These are phyloP conservation scores for Lypha dubia DNA, from an alignment of 2,888 invertebrate genomes.

Conservation along the genomic window DNA sequence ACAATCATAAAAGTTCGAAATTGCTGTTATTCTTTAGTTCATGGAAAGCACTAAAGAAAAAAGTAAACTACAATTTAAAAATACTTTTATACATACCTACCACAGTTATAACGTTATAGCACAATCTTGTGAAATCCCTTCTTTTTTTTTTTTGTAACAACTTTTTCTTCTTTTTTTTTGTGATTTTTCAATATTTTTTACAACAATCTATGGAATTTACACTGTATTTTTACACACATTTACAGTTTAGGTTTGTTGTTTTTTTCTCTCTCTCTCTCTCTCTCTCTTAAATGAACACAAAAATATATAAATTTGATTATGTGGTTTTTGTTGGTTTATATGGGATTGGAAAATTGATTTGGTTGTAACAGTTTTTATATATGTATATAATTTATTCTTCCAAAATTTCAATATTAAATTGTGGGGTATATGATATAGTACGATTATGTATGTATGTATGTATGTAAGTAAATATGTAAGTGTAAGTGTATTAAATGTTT, in stretches of 20 bases:
- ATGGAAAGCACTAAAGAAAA: too few species aligned
- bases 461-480: slow-evolving; percentile 21
- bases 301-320: slow-evolving; percentile 52
- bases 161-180: too few species aligned
- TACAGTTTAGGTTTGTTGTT: slow-evolving; percentile 41
- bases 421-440: slow-evolving; percentile 25
- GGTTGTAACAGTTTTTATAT: slow-evolving; percentile 15
- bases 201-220: slow-evolving; percentile 54
- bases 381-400: slow-evolving; percentile 1
- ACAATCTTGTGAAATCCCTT: too few species aligned
- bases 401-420: slow-evolving; percentile 38
- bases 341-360: slow-evolving; percentile 6
- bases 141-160: slow-evolving; percentile 6
- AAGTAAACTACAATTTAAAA: too few species aligned
- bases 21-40: too few species aligned
- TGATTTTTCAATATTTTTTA: too few species aligned
- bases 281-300: slow-evolving; percentile 63
- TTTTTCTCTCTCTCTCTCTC: too few species aligned
- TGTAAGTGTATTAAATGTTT: slow-evolving; percentile 17
- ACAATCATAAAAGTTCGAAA: too few species aligned
- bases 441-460: too few species aligned
- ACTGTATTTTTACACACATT: slow-evolving; percentile 66
- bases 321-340: slow-evolving; percentile 16
- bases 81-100: too few species aligned
- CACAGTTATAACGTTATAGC: too few species aligned